Evolutionary conservation across 1,140 invertebrate species (phyloP).

Genomic region (Drosophila busckii): DNA sequence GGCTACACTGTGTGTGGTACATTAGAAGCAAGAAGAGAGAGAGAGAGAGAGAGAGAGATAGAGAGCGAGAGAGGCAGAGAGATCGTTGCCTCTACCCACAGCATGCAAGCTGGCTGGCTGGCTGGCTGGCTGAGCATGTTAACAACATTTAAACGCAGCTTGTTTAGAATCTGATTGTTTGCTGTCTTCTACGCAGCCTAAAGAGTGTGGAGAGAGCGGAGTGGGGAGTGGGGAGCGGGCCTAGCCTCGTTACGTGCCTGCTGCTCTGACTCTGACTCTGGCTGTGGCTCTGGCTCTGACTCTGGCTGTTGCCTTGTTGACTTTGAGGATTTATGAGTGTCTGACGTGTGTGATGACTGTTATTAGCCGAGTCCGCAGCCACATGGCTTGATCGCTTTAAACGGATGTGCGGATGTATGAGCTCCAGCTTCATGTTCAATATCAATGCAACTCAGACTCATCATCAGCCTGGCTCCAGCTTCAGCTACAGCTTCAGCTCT

Average conservation of each 20-base stretch:
- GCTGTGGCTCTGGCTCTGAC: slow-evolving; percentile 22
- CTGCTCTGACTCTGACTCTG: slow-evolving; percentile 4
- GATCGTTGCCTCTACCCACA: slow-evolving; percentile 10
- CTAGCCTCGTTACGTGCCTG: neutral
- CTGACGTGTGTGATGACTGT: slow-evolving; percentile 78
- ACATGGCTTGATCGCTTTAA: slow-evolving; percentile 20
- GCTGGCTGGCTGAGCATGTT: slow-evolving; percentile 41
- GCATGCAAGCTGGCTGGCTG: neutral
- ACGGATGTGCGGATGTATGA: slow-evolving; percentile 60
- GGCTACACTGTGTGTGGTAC: slow-evolving; percentile 63
- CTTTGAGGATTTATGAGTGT: slow-evolving; percentile 78
- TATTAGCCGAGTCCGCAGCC: slow-evolving; percentile 56
- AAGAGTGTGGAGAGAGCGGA: too few species aligned
- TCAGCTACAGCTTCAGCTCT: neutral
- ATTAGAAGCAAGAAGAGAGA: slow-evolving; percentile 64
- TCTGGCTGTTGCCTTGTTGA: slow-evolving; percentile 56
- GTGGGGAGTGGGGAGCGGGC: too few species aligned
- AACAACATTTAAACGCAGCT: slow-evolving; percentile 75
- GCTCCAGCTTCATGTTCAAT: slow-evolving; percentile 21
- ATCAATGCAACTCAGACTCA: neutral
- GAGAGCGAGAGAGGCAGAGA: too few species aligned
- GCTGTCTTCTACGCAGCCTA: too few species aligned
- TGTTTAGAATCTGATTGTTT: slow-evolving; percentile 67
- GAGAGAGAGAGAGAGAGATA: too few species aligned
- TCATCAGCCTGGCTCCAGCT: slow-evolving; percentile 6